phyloP scores from a whole-genome alignment of 2,797 vertebrate species.

The Squalus acanthias region DNA sequence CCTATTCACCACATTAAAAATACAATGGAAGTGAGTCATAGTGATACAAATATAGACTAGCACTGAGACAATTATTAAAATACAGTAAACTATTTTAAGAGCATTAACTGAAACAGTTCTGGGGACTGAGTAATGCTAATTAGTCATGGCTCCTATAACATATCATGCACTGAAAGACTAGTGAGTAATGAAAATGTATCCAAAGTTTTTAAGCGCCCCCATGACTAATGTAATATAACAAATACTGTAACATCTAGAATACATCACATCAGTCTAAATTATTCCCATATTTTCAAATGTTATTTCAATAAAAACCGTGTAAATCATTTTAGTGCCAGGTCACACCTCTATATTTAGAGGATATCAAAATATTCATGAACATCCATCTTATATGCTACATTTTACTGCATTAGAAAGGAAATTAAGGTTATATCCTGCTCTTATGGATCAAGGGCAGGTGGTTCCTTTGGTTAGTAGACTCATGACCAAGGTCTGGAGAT shows the following conservation, averaged over 20 bases:
- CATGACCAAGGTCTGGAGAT: neutral
- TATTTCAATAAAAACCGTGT: neutral
- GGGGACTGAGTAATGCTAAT: neutral
- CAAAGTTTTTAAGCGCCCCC: neutral
- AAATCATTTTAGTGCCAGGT: neutral
- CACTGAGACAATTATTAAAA: neutral
- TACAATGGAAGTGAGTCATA: neutral
- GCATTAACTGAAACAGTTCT: neutral
- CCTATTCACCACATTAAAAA: neutral
- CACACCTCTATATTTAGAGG: neutral
- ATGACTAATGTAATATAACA: neutral
- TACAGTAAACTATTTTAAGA: neutral
- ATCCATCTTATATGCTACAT: neutral
- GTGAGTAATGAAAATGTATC: neutral
- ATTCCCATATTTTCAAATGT: neutral
- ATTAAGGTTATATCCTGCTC: neutral
- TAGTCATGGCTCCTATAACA: neutral
- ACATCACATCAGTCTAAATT: neutral
- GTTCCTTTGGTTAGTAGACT: neutral
- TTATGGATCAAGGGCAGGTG: neutral
- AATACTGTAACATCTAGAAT: neutral
- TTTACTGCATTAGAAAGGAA: neutral
- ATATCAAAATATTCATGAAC: neutral
- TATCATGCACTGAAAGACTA: neutral
- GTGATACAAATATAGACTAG: neutral